Conservation (phyloP, 2,888 invertebrate genomes). For the Iphiclides podalirius region DNA sequence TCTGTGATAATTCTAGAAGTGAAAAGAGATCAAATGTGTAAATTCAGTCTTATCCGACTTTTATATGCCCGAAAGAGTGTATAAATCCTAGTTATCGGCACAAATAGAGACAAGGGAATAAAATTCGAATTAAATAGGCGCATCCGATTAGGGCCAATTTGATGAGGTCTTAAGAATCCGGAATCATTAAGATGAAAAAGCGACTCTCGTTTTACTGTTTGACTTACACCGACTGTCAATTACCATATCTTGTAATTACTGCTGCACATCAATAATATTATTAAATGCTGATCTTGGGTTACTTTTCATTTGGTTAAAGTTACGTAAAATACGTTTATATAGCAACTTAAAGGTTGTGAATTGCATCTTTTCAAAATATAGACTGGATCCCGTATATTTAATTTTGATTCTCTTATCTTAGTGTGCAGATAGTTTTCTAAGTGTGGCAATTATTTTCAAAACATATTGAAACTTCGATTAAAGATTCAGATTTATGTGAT, state of each 20-base stretch:
- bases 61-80: background rate
- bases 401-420: too few relatives aligned
- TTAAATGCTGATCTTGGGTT: background rate
- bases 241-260: constrained; percentile 17
- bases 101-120: constrained; percentile 9
- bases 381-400: too few relatives aligned
- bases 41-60: background rate
- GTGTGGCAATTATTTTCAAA: too few relatives aligned
- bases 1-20: too few relatives aligned
- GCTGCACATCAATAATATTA: constrained; percentile 10
- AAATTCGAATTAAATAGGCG: constrained; percentile 13
- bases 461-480: too few relatives aligned
- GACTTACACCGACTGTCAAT: constrained; percentile 8
- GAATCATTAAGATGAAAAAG: constrained; percentile 20
- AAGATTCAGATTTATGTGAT: too few relatives aligned
- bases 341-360: too few relatives aligned
- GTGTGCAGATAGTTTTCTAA: too few relatives aligned
- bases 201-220: constrained; percentile 13
- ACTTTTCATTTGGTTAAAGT: background rate
- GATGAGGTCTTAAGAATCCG: constrained; percentile 11
- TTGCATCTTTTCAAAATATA: too few relatives aligned
- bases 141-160: constrained; percentile 20
- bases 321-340: too few relatives aligned
- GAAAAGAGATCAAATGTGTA: too few relatives aligned
- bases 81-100: constrained; percentile 7